Evolutionary conservation across 2,888 invertebrate genomes (phyloP).

Genomic region (Kryphioiulus occultus): DNA sequence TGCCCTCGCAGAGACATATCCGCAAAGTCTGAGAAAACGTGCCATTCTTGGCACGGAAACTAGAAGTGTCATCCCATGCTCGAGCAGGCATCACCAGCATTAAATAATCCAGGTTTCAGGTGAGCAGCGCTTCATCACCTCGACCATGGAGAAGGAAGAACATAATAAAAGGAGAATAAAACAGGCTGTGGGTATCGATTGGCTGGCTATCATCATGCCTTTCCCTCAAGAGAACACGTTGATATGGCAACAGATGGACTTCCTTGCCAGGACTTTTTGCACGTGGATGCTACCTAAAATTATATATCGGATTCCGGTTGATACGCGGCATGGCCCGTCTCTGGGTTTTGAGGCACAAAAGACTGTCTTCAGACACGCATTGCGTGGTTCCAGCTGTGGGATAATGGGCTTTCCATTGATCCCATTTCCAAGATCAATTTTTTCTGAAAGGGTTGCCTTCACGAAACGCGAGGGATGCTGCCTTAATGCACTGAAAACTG

Average conservation of each 20-base stretch:
- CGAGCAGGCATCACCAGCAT: neutral
- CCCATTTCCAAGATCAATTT: neutral
- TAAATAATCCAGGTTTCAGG: neutral
- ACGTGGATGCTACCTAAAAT: neutral
- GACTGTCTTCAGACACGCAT: neutral
- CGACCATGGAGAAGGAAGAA: neutral
- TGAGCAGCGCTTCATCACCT: neutral
- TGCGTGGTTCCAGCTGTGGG: neutral
- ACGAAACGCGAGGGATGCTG: neutral
- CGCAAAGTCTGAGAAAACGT: too few species aligned
- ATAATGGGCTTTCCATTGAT: neutral
- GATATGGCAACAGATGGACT: neutral
- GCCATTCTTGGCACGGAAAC: too few species aligned
- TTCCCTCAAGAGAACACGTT: neutral
- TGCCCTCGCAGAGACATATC: too few species aligned
- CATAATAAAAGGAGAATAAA: neutral
- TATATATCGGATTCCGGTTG: neutral
- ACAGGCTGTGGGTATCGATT: neutral
- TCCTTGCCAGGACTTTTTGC: neutral
- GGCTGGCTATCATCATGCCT: neutral
- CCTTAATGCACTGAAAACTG: neutral
- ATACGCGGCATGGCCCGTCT: neutral
- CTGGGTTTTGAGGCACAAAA: neutral
- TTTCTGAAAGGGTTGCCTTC: neutral
- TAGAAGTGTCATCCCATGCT: neutral